Evolutionary conservation across 2,797 vertebrate species (phyloP).

Genomic region (Sarcoramphus papa): DNA sequence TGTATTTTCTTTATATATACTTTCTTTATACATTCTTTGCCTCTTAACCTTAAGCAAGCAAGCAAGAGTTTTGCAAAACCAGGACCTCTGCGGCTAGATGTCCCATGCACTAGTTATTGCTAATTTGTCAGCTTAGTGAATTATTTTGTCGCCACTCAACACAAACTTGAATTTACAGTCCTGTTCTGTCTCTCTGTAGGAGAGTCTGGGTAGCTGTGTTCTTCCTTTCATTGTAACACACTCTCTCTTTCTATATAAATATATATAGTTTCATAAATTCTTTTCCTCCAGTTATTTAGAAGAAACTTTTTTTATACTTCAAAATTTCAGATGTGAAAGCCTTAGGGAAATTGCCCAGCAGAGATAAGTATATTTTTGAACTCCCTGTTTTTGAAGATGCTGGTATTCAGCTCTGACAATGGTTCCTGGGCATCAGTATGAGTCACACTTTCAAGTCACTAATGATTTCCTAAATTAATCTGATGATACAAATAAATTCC

Average conservation of each 20-base stretch:
- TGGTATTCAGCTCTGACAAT: not conserved
- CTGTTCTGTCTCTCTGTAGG: not conserved
- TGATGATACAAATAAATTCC: not conserved
- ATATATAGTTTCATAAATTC: not conserved
- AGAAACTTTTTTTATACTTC: not conserved
- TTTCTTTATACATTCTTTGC: not conserved
- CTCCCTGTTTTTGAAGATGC: not conserved
- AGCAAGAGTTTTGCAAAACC: not conserved
- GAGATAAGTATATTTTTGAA: not conserved
- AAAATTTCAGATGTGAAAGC: not conserved
- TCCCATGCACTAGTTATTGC: not conserved
- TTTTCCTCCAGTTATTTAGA: not conserved
- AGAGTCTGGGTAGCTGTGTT: not conserved
- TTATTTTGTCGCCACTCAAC: not conserved
- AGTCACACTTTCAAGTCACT: conserved; percentile 10
- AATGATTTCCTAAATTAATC: conserved; percentile 5
- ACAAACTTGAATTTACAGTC: not conserved
- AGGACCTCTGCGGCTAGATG: not conserved
- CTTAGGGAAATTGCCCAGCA: not conserved
- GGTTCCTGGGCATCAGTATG: not conserved
- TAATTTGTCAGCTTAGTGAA: not conserved
- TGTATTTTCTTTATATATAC: not conserved
- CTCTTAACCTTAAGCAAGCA: not conserved
- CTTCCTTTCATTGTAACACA: not conserved
- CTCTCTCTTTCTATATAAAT: not conserved